Conservation (phyloP, 2,888 invertebrate species). For the Thelaira solivaga region DNA sequence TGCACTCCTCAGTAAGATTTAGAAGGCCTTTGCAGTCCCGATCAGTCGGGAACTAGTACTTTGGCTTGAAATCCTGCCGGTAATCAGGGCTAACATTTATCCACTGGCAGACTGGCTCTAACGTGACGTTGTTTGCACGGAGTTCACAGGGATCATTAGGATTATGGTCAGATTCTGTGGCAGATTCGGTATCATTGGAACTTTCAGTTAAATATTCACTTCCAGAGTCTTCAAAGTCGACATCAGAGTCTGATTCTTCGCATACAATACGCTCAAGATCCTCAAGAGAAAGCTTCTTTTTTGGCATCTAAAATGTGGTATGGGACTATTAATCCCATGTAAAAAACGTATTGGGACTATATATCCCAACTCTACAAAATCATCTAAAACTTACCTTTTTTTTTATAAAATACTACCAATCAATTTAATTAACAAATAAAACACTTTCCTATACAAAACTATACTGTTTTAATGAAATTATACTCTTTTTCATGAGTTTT, state of each 20-base stretch:
- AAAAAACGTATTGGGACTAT: background rate
- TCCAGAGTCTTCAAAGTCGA: background rate
- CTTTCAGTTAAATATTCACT: background rate
- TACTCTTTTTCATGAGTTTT: background rate
- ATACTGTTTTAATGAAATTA: background rate
- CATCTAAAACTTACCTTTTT: background rate
- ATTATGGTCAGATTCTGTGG: background rate
- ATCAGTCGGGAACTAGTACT: background rate
- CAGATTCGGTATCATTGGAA: background rate
- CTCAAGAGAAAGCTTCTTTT: background rate
- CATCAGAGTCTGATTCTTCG: background rate
- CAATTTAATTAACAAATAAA: background rate
- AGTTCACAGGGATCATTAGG: background rate
- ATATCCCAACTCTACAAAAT: conserved; percentile 3
- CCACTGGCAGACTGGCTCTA: background rate
- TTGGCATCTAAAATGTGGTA: background rate
- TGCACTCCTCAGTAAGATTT: too few species aligned
- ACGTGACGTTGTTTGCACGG: background rate
- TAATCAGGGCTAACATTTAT: background rate
- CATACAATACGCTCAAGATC: background rate
- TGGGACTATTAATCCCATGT: too few species aligned
- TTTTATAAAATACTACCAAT: background rate
- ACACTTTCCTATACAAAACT: background rate
- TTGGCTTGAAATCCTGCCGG: background rate
- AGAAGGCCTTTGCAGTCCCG: background rate